Evolutionary conservation across 92 coral and sea anemone species (phyloP).

Genomic region (Muricea muricata): DNA sequence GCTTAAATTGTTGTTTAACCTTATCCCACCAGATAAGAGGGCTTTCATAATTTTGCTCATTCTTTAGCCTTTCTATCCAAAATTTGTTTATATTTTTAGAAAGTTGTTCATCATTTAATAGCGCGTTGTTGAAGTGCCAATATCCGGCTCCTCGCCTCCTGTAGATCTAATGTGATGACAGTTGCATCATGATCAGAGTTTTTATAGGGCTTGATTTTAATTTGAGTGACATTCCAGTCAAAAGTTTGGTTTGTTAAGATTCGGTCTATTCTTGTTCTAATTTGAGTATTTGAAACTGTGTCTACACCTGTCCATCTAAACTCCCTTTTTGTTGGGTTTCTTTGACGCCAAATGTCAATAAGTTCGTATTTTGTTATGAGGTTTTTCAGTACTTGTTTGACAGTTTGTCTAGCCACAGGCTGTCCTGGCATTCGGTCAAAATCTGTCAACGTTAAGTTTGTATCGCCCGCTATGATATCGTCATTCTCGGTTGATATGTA

Average conservation of each 20-base stretch:
- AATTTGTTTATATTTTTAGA: neutral
- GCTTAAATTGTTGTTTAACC: slow-evolving; percentile 28
- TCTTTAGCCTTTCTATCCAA: neutral
- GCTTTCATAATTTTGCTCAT: neutral
- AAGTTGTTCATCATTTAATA: neutral
- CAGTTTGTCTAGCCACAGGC: neutral
- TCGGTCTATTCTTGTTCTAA: neutral
- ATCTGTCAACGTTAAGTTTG: neutral
- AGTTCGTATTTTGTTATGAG: neutral
- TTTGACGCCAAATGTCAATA: neutral
- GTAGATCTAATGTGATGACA: neutral
- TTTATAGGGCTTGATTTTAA: neutral
- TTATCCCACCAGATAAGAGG: slow-evolving; percentile 48
- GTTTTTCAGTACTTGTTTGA: neutral
- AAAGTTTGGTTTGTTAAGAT: neutral
- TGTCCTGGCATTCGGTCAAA: neutral
- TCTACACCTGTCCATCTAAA: neutral
- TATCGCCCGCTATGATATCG: neutral
- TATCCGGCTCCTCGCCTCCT: neutral
- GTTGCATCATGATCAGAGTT: neutral
- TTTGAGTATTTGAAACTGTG: neutral
- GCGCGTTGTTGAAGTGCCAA: neutral
- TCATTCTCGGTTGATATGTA: neutral
- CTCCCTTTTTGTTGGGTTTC: neutral
- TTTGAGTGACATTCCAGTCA: neutral